Conservation (phyloP, 2,113 vertebrate species). For the Hippocampus barbouri region DNA sequence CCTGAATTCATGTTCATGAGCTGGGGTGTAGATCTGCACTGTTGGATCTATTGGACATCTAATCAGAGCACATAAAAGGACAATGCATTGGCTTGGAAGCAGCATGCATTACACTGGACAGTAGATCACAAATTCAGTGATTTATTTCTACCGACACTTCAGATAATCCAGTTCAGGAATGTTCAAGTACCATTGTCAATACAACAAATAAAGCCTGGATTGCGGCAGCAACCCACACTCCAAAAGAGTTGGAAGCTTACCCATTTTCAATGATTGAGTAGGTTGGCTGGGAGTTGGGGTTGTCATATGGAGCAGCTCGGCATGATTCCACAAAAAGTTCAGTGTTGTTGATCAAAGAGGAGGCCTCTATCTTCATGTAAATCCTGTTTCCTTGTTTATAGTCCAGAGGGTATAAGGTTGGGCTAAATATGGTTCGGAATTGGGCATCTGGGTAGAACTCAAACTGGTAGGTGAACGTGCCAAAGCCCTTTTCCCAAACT, state of each 20-base stretch:
- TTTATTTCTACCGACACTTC: neutral
- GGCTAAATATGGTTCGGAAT: constrained; percentile 26
- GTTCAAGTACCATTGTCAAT: neutral
- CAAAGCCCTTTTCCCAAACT: constrained; percentile 65
- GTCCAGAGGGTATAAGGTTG: constrained; percentile 56
- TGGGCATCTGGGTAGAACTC: constrained; percentile 58
- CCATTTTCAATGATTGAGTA: constrained; percentile 70
- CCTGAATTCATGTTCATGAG: constrained; percentile 31
- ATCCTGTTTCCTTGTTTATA: constrained; percentile 44
- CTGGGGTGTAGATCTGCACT: constrained; percentile 16
- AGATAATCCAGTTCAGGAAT: neutral
- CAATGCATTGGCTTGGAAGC: neutral
- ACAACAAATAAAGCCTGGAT: neutral
- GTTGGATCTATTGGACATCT: constrained; percentile 65
- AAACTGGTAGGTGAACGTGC: constrained; percentile 66
- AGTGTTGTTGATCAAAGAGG: constrained; percentile 48
- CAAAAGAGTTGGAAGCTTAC: constrained; percentile 31
- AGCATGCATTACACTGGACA: neutral
- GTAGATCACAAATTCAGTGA: neutral
- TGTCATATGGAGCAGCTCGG: constrained; percentile 65
- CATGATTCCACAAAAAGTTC: constrained; percentile 73
- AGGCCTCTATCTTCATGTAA: constrained; percentile 63
- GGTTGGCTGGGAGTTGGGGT: constrained; percentile 43
- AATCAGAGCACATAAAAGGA: neutral
- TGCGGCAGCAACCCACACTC: neutral